phyloP scores from a whole-genome alignment of 2,888 invertebrate genomes.

The Pammene fasciana region DNA sequence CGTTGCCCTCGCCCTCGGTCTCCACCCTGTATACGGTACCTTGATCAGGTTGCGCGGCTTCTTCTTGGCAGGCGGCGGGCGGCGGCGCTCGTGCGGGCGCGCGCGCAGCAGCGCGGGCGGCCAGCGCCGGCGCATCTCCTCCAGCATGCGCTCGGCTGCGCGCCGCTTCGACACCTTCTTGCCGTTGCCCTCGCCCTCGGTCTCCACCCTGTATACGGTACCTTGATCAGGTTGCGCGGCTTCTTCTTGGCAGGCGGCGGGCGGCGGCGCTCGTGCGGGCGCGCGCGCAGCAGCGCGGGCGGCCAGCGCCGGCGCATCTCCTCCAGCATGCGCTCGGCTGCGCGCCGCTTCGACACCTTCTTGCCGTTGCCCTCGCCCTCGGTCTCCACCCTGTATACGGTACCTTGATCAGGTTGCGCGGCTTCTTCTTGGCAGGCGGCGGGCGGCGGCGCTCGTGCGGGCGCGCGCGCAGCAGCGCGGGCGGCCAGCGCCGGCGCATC shows the following conservation, averaged over 20 bases:
- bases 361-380: too few species aligned
- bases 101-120: too few species aligned
- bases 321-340: slow-evolving; percentile 60
- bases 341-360: slow-evolving; percentile 47
- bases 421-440: too few species aligned
- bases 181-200: slow-evolving; percentile 93
- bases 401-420: slow-evolving; percentile 96
- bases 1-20: slow-evolving; percentile 92
- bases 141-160: slow-evolving; percentile 89
- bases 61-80: too few species aligned
- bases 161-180: too few species aligned
- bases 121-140: too few species aligned
- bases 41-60: too few species aligned
- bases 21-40: too few species aligned
- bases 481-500: slow-evolving; percentile 87
- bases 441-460: slow-evolving; percentile 95
- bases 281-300: slow-evolving; percentile 98
- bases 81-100: too few species aligned
- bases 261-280: slow-evolving; percentile 93
- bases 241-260: too few species aligned
- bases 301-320: slow-evolving; percentile 85
- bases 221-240: slow-evolving; percentile 96
- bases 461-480: slow-evolving; percentile 97
- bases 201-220: slow-evolving; percentile 52
- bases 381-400: slow-evolving; percentile 91